phyloP scores from a whole-genome alignment of 2,113 vertebrate genomes.

The Excalfactoria chinensis region DNA sequence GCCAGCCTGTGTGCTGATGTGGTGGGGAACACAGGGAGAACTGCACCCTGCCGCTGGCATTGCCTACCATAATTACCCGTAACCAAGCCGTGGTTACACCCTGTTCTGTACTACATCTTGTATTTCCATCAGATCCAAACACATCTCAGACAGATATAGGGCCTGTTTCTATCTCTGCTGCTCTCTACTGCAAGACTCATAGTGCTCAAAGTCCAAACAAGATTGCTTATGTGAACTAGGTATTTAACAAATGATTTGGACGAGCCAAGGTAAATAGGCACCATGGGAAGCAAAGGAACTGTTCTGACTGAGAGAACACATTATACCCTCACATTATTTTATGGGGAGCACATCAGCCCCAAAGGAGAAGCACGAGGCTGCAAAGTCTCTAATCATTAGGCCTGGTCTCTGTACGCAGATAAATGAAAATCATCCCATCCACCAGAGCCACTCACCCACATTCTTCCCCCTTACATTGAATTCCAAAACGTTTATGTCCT shows the following conservation, averaged over 20 bases:
- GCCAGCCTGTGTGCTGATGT: slow-evolving; percentile 5
- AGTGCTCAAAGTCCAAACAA: slow-evolving; percentile 4
- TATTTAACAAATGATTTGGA: slow-evolving; percentile 59
- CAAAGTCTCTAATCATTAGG: background rate
- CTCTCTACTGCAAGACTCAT: background rate
- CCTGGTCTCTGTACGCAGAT: background rate
- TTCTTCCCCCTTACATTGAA: background rate
- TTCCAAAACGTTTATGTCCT: background rate
- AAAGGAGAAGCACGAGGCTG: background rate
- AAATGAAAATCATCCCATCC: fast-evolving
- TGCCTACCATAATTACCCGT: slow-evolving; percentile 52
- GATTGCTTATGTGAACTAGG: slow-evolving; percentile 2
- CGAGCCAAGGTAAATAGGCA: slow-evolving; percentile 51
- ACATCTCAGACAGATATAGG: background rate
- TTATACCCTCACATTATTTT: slow-evolving; percentile 29
- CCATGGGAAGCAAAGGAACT: background rate
- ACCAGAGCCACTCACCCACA: background rate
- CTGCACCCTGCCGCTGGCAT: slow-evolving; percentile 41
- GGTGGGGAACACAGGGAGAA: slow-evolving; percentile 29
- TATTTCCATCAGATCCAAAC: slow-evolving; percentile 17
- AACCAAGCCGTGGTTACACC: slow-evolving; percentile 51
- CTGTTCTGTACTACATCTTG: background rate
- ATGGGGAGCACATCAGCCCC: background rate
- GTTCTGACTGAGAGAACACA: slow-evolving; percentile 7
- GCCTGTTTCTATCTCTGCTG: background rate